Evolutionary conservation across 2,888 invertebrate genomes (phyloP), one percentile per base, ranked within the genome.

Genomic region (Anaspis maculata): DNA sequence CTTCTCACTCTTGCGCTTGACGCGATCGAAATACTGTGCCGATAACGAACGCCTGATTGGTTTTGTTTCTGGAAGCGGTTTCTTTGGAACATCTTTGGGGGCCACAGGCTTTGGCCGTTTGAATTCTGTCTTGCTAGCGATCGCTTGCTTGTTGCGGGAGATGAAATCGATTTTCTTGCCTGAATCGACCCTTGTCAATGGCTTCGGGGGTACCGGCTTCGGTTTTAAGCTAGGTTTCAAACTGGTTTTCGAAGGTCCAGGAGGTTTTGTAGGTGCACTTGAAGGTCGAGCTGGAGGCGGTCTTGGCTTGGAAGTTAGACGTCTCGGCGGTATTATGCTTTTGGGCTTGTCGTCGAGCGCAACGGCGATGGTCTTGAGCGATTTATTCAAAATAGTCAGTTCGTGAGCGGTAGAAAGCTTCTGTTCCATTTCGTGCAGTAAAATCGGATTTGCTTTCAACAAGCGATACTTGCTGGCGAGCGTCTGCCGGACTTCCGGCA

Each of bases 401-500:
- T 11, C 26, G 9, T 29, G 25, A 9, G 13, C 24, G 19, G 30
- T 34, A 25, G 16, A 32, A 15, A 21, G 37, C 30, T 32, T 49
- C 32, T 44, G 36, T 15, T 44, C 46, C 14, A 36, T 30, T 36
- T 51, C 46, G 13, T 35, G 39, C 34, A 39, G 32, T 30, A 55
- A 34, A 23, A 56, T 29, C 3, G 56, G 54, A 32, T 56, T 53
- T 9, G 54, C 51, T 39, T 49, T 47, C 23, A 50, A 32, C 32
- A 56, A 37, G 27, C 54, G 41, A 22, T 44, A 45, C 32, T 49
- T 43, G 38, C 61, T 59, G 2, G 61, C 55, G 35, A 48, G 40
- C 5, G 59, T 61, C 34, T 58, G 58, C 26, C 46, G 48, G 3
- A 59, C 49, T 11, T 48, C 41, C 5, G 56, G 56, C n/a, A n/a